Evolutionary conservation across 2,888 invertebrate species (phyloP), one percentile per base, ranked within the genome.

Genomic region (Tipula unca): DNA sequence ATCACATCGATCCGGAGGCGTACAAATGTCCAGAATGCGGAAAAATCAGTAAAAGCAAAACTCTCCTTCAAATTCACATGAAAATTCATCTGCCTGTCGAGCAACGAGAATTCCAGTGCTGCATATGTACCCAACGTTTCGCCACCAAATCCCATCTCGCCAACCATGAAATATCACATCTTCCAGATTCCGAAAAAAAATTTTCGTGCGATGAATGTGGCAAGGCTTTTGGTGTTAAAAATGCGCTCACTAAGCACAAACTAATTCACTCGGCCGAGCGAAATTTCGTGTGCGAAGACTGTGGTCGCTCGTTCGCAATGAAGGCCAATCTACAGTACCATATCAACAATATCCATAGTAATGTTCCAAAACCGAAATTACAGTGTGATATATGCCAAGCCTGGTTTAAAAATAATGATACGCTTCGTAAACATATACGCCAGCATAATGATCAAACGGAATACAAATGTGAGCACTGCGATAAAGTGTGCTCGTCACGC

Each of bases 361-460:
- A 84, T 20, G 84, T 84, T 25, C 84, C 85, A 17, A 48, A 86
- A 82, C 85, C 86, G 1, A 84, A 86, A n/a, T 86, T 87, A 14
- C 87, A 87, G 85, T 87, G 87, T 69, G 48, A 84, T 3, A 69
- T 83, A n/a, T 87, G 87, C 39, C 86, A 85, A 29, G 48, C 84
- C 36, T 87, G 87, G 87, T 87, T 86, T 82, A 87, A 87, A 86
- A 87, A 87, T 85, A 85, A 85, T 4, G 86, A 87, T n/a, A 87
- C 87, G 29, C 69, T 87, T 10, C 86, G 87, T 10, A 86, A 86
- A 10, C 87, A 87, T 69, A 85, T 86, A 25, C 85, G 86, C 48
- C 86, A 86, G 6, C 87, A 87, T 86, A 85, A 82, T 3, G 87
- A 85, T 48, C 20, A 87, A n/a, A 86, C 39, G 25, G 54, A 85